phyloP scores from a whole-genome alignment of 2,797 vertebrate genomes.

The Amphiprion clarkii region DNA sequence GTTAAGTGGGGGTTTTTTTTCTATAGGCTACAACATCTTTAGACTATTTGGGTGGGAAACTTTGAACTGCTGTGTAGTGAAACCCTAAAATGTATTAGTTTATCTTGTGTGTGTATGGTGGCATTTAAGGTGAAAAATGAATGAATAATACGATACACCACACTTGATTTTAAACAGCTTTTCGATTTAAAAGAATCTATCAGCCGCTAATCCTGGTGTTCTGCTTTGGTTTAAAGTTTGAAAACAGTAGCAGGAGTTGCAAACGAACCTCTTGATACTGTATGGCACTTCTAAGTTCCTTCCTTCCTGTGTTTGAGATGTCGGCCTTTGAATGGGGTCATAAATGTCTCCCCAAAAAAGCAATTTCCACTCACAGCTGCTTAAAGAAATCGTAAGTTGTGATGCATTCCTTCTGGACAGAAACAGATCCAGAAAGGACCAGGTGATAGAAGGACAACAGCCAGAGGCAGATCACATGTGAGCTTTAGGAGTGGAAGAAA shows the following conservation, averaged over 20 bases:
- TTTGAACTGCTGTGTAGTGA: background rate
- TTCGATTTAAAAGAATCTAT: background rate
- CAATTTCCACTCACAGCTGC: constrained; percentile 86
- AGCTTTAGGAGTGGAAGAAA: background rate
- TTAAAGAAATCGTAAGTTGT: constrained; percentile 80
- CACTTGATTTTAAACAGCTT: background rate
- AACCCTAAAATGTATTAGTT: background rate
- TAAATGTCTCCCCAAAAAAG: constrained; percentile 83
- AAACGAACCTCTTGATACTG: constrained; percentile 78
- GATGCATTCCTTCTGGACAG: constrained; percentile 70
- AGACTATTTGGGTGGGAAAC: background rate
- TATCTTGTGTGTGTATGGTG: background rate
- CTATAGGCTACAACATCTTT: constrained; percentile 41
- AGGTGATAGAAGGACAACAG: constrained; percentile 49
- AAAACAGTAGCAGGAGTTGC: constrained; percentile 59
- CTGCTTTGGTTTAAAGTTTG: background rate
- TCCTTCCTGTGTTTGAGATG: constrained; percentile 90
- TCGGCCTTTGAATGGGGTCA: constrained; percentile 85
- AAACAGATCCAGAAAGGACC: constrained; percentile 66
- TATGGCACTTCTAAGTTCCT: constrained; percentile 83
- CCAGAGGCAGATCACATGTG: constrained; percentile 27
- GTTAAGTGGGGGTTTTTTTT: constrained; percentile 60
- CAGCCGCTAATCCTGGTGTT: background rate
- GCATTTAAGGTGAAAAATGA: background rate
- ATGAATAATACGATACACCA: background rate